These are phyloP conservation scores for Chaetogeoica ovagalla DNA, from an alignment of 2,888 invertebrate genomes.

Conservation along the genomic window DNA sequence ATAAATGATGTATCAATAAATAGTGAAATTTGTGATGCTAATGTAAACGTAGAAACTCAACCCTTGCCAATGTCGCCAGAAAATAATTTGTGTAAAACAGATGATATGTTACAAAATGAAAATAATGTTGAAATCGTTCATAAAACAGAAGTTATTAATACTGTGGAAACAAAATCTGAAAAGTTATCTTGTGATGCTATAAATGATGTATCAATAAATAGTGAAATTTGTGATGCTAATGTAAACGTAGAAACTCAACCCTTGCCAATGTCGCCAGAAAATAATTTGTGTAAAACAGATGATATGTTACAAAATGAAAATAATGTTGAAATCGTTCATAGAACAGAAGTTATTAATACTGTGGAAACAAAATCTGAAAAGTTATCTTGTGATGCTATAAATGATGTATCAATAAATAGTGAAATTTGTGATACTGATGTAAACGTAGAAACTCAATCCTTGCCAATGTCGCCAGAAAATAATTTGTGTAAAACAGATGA, in stretches of 20 bases:
- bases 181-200: neutral
- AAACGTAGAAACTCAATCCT: neutral
- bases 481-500: neutral
- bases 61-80: neutral
- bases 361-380: neutral
- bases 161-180: neutral
- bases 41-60: neutral
- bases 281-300: neutral
- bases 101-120: neutral
- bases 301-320: neutral
- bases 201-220: neutral
- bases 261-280: neutral
- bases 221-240: neutral
- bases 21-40: neutral
- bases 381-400: no score
- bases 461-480: neutral
- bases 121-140: no score
- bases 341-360: neutral
- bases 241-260: neutral
- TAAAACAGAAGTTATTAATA: neutral
- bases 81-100: neutral
- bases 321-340: neutral
- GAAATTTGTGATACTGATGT: neutral
- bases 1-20: neutral
- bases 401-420: neutral